phyloP scores from a whole-genome alignment of 2,888 invertebrate species.

The Entomobrya proxima region DNA sequence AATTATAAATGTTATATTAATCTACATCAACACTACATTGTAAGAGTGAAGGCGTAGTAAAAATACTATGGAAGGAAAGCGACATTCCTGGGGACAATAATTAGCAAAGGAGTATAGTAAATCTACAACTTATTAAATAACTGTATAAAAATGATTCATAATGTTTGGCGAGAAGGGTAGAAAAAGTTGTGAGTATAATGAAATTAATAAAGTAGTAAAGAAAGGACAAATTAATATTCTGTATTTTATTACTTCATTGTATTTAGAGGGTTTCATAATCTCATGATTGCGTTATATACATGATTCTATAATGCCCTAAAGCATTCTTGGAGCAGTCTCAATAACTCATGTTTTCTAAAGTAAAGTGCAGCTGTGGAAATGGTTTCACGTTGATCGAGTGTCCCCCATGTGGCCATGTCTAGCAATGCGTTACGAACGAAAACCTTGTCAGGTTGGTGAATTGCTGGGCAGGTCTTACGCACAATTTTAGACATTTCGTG shows the following conservation, averaged over 20 bases:
- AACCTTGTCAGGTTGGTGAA: slow-evolving; percentile 22
- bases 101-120: too few species aligned
- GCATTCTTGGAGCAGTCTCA: slow-evolving; percentile 12
- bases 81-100: slow-evolving; percentile 56
- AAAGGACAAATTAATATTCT: too few species aligned
- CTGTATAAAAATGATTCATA: too few species aligned
- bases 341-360: slow-evolving; percentile 4
- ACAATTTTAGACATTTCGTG: slow-evolving; percentile 43
- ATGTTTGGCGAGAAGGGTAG: too few species aligned
- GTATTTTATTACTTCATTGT: too few species aligned
- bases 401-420: slow-evolving; percentile 48
- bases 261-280: too few species aligned
- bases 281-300: too few species aligned
- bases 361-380: neutral
- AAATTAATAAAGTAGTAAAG: too few species aligned
- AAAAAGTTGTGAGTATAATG: too few species aligned
- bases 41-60: neutral
- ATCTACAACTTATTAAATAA: too few species aligned
- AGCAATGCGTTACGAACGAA: slow-evolving; percentile 37
- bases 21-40: too few species aligned
- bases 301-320: neutral
- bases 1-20: too few species aligned
- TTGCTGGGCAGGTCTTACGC: slow-evolving; percentile 14
- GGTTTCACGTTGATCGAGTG: slow-evolving; percentile 7
- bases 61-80: neutral